Evolutionary conservation across 1,140 invertebrate species (phyloP), one percentile per base, ranked within the genome.

Genomic region (Prorops nasuta): DNA sequence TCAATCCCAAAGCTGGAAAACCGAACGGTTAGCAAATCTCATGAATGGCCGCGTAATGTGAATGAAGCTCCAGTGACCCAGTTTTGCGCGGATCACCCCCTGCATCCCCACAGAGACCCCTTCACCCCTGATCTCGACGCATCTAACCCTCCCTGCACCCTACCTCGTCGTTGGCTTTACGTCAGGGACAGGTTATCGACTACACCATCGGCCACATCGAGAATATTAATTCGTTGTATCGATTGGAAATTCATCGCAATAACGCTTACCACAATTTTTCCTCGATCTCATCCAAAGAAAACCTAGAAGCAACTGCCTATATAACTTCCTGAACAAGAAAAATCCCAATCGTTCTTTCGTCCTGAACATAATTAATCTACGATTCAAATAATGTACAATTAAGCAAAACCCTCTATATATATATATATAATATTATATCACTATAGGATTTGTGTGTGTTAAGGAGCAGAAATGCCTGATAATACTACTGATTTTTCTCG

Each of bases 21-120:
- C 68, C 69, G 64, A 73, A 71, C 63, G 65, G 68, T 76, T 72
- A 63, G 66, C 65, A 71, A 66, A 72, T 73, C 74, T 76, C 71
- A 76, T 76, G 74, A 76, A 76, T 76, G 74, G 74, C 61, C 71
- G 69, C 68, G 72, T 74, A 76, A 76, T 76, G 74, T 76, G 74
- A 76, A 76, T 76, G 74, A 74, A 76, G 74, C 69, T 76, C 71
- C 71, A 76, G 67, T 76, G 72, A 74, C 72, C 74, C 51, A 76
- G 67, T 72, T 74, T 59, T 49, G 57, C 50, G n/a, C n/a, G 49
- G 49, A 47, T 36, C 54, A 42, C 61, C 54, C 54, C 39, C 36
- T 49, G 48, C 37, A 39, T 51, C 44, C 48, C 56, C 51, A 17
- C 36, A 20, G 22, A 41, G 49, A 46, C 18, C 24, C 41, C 14